Base-by-base conservation (phyloP, 2,888 invertebrate species). In the Bugulina stolonifera region DNA sequence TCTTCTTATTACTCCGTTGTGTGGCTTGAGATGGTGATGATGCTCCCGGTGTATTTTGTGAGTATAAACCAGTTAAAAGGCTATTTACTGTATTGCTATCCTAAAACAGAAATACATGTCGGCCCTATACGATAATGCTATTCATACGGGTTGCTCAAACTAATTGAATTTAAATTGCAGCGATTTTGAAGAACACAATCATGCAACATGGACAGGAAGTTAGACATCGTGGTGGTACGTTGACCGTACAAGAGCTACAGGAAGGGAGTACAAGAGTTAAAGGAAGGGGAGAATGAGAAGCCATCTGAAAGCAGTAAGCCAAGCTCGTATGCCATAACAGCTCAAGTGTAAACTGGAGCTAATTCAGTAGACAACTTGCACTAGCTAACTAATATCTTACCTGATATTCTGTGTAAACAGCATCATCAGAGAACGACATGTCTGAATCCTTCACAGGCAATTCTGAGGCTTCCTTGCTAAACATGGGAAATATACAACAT, bases 41-140 rank as follows among this genome's bases (percentile, higher is more conserved):
- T 1, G 32, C 2, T 2, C 2, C 18, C 14, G 70, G n/a, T 14
- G 43, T 2, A 27, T n/a, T 71, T 35, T 74, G 76, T 69, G 75
- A 77, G 74, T 82, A 82, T 70, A 82, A 71, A 58, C 77, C 77
- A n/a, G 78, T 76, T 78, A 82, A 78, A 73, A 79, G 77, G 64
- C 75, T 78, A 74, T 82, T 82, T 73, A 81, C 77, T 5, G 77
- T 58, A 76, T 82, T 82, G 5, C 75, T 76, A 64, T 81, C 79
- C n/a, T n/a, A n/a, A n/a, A n/a, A n/a, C n/a, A n/a, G n/a, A n/a
- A n/a, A n/a, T n/a, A n/a, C n/a, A n/a, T n/a, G n/a, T n/a, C n/a
- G n/a, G n/a, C n/a, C n/a, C 81, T 81, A 74, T 5, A 76, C 74
- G 69, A 34, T 35, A 69, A 69, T 23, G 54, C 43, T 23, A 25